These are phyloP conservation scores for Dicroscelio sp. DNA, from an alignment of 2,888 invertebrate genomes.

Conservation along the genomic window DNA sequence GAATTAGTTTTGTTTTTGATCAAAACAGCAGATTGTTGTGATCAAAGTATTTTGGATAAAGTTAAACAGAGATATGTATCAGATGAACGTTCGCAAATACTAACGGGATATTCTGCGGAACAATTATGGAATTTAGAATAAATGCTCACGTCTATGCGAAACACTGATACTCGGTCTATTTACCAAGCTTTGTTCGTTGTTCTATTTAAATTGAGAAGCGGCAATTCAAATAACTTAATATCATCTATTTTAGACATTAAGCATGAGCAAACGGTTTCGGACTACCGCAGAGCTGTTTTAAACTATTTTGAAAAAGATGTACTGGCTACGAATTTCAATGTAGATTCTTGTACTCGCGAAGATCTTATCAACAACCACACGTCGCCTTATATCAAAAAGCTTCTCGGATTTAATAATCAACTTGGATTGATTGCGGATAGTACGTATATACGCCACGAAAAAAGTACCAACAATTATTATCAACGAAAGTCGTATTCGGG, in stretches of 20 bases:
- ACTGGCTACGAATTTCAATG: constrained; percentile 76
- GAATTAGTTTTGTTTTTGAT: constrained; percentile 35
- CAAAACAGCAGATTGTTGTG: constrained; percentile 1
- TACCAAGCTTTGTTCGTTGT: constrained; percentile 77
- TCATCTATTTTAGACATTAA: constrained; percentile 67
- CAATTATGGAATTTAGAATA: constrained; percentile 15
- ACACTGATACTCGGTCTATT: constrained; percentile 10
- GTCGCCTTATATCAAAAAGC: constrained; percentile 39
- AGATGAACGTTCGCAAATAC: constrained; percentile 18
- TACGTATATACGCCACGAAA: constrained; percentile 66
- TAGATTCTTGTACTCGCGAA: constrained; percentile 64
- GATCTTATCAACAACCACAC: constrained; percentile 71
- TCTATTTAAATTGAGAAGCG: constrained; percentile 78
- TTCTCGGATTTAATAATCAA: constrained; percentile 30
- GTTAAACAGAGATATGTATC: constrained; percentile 24
- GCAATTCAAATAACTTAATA: constrained; percentile 75
- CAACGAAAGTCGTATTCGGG: constrained; percentile 62
- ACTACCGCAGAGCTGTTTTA: constrained; percentile 59
- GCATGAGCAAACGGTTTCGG: constrained; percentile 65
- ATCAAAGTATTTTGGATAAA: constrained; percentile 6
- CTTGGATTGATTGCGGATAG: constrained; percentile 62
- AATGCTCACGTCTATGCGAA: constrained; percentile 50
- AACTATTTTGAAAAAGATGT: constrained; percentile 83
- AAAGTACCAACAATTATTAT: constrained; percentile 61
- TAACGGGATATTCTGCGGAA: constrained; percentile 43